phyloP scores from a whole-genome alignment of 2,888 invertebrate genomes.

The Congeria kusceri region DNA sequence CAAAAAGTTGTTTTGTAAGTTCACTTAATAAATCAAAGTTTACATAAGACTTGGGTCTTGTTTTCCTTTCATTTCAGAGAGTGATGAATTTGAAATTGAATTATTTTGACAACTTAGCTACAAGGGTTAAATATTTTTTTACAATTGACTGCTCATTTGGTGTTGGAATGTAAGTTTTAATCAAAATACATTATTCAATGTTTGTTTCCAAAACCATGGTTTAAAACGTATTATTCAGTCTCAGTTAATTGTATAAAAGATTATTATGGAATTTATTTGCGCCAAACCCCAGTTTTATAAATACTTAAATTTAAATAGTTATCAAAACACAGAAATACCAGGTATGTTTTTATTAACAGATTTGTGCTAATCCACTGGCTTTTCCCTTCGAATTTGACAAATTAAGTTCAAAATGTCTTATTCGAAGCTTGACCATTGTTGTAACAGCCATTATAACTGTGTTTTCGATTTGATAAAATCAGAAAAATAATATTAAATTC shows the following conservation, averaged over 20 bases:
- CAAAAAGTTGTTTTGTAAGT: too few relatives aligned
- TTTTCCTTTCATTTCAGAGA: too few relatives aligned
- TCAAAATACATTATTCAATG: conserved; percentile 52
- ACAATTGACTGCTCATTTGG: conserved; percentile 36
- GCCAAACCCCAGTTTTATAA: conserved; percentile 45
- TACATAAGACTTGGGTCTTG: too few relatives aligned
- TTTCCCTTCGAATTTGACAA: conserved; percentile 23
- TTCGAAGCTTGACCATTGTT: conserved; percentile 7
- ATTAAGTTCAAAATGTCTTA: conserved; percentile 27
- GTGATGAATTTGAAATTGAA: conserved; percentile 51
- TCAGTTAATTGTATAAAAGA: too few relatives aligned
- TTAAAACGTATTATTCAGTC: conserved; percentile 25
- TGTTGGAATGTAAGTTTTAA: too few relatives aligned
- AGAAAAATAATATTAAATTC: conserved; percentile 24
- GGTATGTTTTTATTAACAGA: conserved; percentile 40
- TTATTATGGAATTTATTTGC: too few relatives aligned
- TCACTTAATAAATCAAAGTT: too few relatives aligned
- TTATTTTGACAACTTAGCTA: conserved; percentile 46
- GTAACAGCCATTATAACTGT: conserved; percentile 24
- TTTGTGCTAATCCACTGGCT: conserved; percentile 34
- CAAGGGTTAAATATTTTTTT: conserved; percentile 24
- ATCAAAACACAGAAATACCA: conserved; percentile 52
- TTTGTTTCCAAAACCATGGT: conserved; percentile 42
- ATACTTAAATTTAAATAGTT: conserved; percentile 58
- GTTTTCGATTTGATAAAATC: conserved; percentile 59